Evolutionary conservation across 2,888 invertebrate species (phyloP), one percentile per base, ranked within the genome.

Genomic region (Drosophila nr. perissopoda): DNA sequence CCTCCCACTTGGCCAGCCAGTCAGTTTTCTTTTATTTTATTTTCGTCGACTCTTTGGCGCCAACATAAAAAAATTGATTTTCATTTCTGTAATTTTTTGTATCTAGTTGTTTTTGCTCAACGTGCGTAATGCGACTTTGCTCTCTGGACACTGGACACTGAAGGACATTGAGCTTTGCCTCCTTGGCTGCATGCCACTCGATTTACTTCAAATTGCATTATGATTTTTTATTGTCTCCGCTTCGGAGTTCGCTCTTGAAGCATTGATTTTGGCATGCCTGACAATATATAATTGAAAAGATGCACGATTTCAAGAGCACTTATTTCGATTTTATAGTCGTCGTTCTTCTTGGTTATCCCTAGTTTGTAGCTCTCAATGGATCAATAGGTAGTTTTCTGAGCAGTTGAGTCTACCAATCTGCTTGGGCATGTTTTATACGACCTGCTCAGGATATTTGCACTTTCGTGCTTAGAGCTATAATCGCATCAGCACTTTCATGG

Each of bases 11-110:
- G 34, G 48, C n/a, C 66, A 56, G 38, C 25, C 34, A 31, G 52
- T 33, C 60, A 51, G 51, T 59, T 81, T 77, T 63, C 73, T 76
- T 71, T 85, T 90, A 86, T 76, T 70, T 85, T 90, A 86, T 88
- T 88, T 88, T 88, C 73, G 74, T 59, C 79, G 87, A 87, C 87
- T 78, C 66, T 31, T 65, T 79, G 87, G 90, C 87, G 87, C 87
- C 87, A 90, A 74, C 78, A 90, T 86, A 86, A 83, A 88, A 85
- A 79, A 74, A 83, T 88, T 79, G 86, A 85, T 88, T 85, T 79
- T 67, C 63, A 81, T 70, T 84, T 72, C 76, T 34, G 48, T 52
- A 2, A 8, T 38, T 38, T 54, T 54, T 2, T 21, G 7, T 25
- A 25, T 7, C 5, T 11, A 21, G 4, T 10, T 18, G 25, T 29